Conservation (phyloP, 2,888 invertebrate species). For the Agrotis segetum region DNA sequence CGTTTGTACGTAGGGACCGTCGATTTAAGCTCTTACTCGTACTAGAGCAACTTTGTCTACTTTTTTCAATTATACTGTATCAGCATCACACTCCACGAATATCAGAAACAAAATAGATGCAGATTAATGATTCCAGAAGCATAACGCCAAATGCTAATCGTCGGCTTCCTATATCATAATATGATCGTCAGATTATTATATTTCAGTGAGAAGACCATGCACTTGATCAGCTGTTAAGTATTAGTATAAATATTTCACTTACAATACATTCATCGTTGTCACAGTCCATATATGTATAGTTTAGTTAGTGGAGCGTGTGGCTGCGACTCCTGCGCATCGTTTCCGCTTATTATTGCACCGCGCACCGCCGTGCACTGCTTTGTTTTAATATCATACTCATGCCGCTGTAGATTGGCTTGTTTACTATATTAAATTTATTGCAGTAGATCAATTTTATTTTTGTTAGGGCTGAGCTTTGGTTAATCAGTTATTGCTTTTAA, state of each 20-base stretch:
- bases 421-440: constrained; percentile 23
- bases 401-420: constrained; percentile 59
- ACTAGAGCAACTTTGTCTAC: neutral
- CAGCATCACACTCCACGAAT: neutral
- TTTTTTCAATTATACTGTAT: neutral
- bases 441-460: neutral
- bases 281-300: constrained; percentile 63
- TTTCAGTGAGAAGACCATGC: constrained; percentile 21
- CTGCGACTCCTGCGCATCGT: constrained; percentile 69
- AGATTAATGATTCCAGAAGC: too few species aligned
- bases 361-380: constrained; percentile 74
- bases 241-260: constrained; percentile 48
- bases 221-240: constrained; percentile 45
- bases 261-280: constrained; percentile 56
- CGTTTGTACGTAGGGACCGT: too few species aligned
- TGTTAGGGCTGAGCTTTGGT: constrained; percentile 3
- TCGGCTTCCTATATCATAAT: constrained; percentile 4
- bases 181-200: neutral
- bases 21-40: too few species aligned
- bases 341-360: constrained; percentile 83
- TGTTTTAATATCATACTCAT: constrained; percentile 77
- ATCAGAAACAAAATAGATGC: too few species aligned
- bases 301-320: constrained; percentile 51
- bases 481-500: neutral
- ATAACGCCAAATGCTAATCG: neutral